phyloP scores from a whole-genome alignment of 2,888 invertebrate species.

The Poecilus cupreus region DNA sequence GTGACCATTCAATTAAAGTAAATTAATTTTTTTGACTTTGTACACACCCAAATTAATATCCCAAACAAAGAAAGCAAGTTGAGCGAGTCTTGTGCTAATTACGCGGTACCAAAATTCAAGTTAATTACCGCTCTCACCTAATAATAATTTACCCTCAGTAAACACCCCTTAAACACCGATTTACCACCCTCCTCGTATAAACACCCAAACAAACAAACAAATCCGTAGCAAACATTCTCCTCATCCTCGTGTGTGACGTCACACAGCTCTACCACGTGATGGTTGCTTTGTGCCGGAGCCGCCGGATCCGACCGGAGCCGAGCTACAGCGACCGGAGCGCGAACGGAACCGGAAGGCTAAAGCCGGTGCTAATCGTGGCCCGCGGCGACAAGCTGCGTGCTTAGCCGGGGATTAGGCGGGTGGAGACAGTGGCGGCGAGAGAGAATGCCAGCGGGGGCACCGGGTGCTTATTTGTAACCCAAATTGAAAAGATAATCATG shows the following conservation, averaged over 20 bases:
- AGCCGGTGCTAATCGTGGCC: slow-evolving; percentile 47
- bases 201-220: too few species aligned
- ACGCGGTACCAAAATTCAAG: not conserved
- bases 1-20: not conserved
- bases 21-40: too few species aligned
- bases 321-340: slow-evolving; percentile 13
- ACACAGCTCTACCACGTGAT: not conserved
- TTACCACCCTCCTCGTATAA: too few species aligned
- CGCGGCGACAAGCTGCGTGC: slow-evolving; percentile 44
- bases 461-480: not conserved
- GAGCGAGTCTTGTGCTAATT: too few species aligned
- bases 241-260: not conserved
- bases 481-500: too few species aligned
- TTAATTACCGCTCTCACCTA: not conserved
- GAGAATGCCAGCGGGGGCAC: not conserved
- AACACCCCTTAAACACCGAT: too few species aligned
- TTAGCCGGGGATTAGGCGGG: slow-evolving; percentile 40
- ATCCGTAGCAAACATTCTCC: too few species aligned
- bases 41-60: too few species aligned
- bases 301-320: slow-evolving; percentile 9
- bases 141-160: not conserved
- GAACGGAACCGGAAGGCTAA: slow-evolving; percentile 37
- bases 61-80: too few species aligned
- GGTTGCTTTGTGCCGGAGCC: slow-evolving; percentile 21
- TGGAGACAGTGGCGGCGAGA: slow-evolving; percentile 6